Evolutionary conservation across 2,797 vertebrate genomes (phyloP).

Genomic region (Poeciliopsis paucimaculata): DNA sequence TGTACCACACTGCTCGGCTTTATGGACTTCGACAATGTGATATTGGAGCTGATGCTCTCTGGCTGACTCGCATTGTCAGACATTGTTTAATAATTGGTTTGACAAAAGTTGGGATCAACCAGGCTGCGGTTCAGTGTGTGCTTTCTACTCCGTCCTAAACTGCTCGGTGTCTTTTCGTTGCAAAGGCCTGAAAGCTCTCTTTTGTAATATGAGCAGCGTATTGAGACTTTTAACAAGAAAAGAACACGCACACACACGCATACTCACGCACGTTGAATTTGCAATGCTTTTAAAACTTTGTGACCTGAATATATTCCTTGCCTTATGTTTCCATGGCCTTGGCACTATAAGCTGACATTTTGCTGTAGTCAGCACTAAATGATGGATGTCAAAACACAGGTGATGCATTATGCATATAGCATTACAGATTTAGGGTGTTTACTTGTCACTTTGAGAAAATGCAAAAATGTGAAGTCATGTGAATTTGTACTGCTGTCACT

Average conservation of each 20-base stretch:
- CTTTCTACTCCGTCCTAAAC: conserved; percentile 61
- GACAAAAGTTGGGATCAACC: conserved; percentile 73
- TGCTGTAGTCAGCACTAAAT: conserved; percentile 96
- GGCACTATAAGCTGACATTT: conserved; percentile 87
- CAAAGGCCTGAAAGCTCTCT: conserved; percentile 65
- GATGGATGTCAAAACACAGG: conserved; percentile 99
- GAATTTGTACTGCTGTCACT: conserved; percentile 94
- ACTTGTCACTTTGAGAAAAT: conserved; percentile 99
- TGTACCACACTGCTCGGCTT: conserved; percentile 70
- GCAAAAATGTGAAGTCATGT: conserved; percentile 97
- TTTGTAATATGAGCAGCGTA: conserved; percentile 76
- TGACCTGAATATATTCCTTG: conserved; percentile 93
- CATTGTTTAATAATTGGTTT: conserved; percentile 75
- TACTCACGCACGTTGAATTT: conserved; percentile 50
- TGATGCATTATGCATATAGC: conserved; percentile 99
- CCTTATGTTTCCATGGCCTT: conserved; percentile 88
- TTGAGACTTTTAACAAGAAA: conserved; percentile 72
- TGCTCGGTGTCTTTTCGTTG: conserved; percentile 68
- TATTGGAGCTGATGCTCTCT: conserved; percentile 58
- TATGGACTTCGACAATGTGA: conserved; percentile 74
- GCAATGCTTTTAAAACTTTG: conserved; percentile 87
- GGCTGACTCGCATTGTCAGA: conserved; percentile 71
- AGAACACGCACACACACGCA: conserved; percentile 17
- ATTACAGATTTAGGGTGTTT: conserved; percentile 99
- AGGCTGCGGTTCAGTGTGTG: conserved; percentile 64